phyloP scores from a whole-genome alignment of 1,140 invertebrate genomes.

The Papilio machaon region DNA sequence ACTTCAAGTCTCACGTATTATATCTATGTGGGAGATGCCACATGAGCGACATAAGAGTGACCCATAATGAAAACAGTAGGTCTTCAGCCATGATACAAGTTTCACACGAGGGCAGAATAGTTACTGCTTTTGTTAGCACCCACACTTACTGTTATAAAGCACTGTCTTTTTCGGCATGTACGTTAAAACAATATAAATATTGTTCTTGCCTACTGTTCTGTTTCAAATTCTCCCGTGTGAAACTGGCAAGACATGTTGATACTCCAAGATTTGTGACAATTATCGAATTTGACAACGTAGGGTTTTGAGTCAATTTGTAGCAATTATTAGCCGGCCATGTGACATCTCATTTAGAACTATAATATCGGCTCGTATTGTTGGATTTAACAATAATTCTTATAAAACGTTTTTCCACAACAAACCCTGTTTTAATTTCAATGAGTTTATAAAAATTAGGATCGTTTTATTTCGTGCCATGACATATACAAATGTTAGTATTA shows the following conservation, averaged over 20 bases:
- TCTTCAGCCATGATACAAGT: background rate
- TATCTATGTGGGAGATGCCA: conserved; percentile 49
- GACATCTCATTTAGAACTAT: conserved; percentile 17
- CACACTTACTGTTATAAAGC: background rate
- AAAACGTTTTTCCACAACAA: conserved; percentile 26
- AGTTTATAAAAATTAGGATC: background rate
- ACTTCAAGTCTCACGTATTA: conserved; percentile 65
- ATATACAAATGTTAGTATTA: background rate
- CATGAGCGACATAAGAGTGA: background rate
- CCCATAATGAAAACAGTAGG: background rate
- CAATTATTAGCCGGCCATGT: background rate
- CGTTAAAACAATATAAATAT: too few species aligned
- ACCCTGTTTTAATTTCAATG: conserved; percentile 25
- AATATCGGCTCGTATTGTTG: conserved; percentile 31
- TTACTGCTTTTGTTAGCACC: background rate
- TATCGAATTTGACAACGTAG: too few species aligned
- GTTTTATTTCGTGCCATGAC: conserved; percentile 9
- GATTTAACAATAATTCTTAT: conserved; percentile 21
- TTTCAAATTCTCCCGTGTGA: too few species aligned
- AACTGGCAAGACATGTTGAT: too few species aligned
- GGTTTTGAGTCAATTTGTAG: background rate
- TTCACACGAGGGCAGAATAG: background rate
- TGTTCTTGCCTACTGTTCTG: background rate
- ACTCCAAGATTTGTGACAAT: too few species aligned
- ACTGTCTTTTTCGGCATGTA: background rate